Evolutionary conservation across 1,140 invertebrate genomes (phyloP).

Genomic region (Goniozus legneri): DNA sequence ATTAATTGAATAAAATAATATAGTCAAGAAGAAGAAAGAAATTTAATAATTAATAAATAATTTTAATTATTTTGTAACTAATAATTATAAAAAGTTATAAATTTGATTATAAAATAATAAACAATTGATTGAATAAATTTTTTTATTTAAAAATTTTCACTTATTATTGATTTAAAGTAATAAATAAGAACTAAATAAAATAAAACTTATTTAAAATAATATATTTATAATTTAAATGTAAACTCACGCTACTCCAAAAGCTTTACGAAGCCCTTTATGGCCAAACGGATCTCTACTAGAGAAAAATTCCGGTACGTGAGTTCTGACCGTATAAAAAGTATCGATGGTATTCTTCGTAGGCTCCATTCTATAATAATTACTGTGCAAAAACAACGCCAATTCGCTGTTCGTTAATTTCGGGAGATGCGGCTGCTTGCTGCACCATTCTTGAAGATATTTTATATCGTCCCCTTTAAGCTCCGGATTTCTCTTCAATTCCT

Average conservation of each 20-base stretch:
- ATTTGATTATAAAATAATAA: no score
- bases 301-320: slow-evolving; percentile 62
- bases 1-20: no score
- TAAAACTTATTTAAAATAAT: no score
- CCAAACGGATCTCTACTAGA: slow-evolving; percentile 55
- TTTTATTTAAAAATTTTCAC: no score
- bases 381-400: slow-evolving; percentile 61
- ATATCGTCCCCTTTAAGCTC: slow-evolving; percentile 59
- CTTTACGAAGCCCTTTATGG: slow-evolving; percentile 42
- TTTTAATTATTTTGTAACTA: no score
- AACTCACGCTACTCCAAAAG: slow-evolving; percentile 55
- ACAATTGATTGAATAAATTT: no score
- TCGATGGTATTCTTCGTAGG: slow-evolving; percentile 63
- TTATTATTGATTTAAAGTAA: no score
- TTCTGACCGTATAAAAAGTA: slow-evolving; percentile 61
- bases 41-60: no score
- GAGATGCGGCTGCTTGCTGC: slow-evolving; percentile 62
- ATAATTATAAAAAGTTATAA: no score
- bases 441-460: slow-evolving; percentile 59
- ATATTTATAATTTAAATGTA: no score
- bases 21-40: no score
- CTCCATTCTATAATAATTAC: slow-evolving; percentile 62
- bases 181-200: no score
- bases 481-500: slow-evolving; percentile 58
- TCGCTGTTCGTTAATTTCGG: slow-evolving; percentile 59